phyloP scores from a whole-genome alignment of 1,140 invertebrate species.

The Elysia chlorotica region DNA sequence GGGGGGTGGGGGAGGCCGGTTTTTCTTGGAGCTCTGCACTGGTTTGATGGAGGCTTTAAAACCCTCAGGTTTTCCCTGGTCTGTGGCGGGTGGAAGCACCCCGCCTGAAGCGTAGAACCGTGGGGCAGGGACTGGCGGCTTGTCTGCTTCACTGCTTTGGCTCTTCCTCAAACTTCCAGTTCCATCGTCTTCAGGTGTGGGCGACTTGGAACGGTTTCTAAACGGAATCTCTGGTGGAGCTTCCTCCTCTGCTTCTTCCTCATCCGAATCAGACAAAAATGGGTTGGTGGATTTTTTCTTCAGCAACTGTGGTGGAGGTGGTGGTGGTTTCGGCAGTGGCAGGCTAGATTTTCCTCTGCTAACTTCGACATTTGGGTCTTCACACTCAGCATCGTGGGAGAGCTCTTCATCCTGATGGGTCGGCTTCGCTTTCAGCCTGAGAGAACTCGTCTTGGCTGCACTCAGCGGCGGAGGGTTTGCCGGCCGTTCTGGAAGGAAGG shows the following conservation, averaged over 20 bases:
- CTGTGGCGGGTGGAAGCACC: neutral
- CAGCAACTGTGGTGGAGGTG: too few relatives aligned
- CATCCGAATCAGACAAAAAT: constrained; percentile 15
- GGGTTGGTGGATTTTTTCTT: constrained; percentile 12
- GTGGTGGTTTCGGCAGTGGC: too few relatives aligned
- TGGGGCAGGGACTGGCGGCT: neutral
- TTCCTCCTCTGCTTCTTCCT: constrained; percentile 2
- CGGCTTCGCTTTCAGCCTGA: constrained; percentile 11
- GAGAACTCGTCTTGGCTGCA: constrained; percentile 14
- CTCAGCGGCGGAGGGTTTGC: constrained; percentile 18
- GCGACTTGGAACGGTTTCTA: neutral
- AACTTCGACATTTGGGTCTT: too few relatives aligned
- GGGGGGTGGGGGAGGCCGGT: constrained; percentile 10
- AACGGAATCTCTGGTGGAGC: neutral
- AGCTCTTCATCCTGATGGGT: too few relatives aligned
- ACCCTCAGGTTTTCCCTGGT: neutral
- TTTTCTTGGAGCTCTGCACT: constrained; percentile 7
- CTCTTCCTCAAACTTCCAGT: neutral
- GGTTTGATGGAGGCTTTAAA: neutral
- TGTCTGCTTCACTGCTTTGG: neutral
- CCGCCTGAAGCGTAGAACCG: constrained; percentile 13
- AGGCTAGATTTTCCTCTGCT: too few relatives aligned
- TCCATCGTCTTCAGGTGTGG: neutral
- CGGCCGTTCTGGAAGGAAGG: constrained; percentile 16
- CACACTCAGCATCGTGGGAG: too few relatives aligned